phyloP scores from a whole-genome alignment of 53 echinoderm and acorn worm species.

The Paelopatides confundens region DNA sequence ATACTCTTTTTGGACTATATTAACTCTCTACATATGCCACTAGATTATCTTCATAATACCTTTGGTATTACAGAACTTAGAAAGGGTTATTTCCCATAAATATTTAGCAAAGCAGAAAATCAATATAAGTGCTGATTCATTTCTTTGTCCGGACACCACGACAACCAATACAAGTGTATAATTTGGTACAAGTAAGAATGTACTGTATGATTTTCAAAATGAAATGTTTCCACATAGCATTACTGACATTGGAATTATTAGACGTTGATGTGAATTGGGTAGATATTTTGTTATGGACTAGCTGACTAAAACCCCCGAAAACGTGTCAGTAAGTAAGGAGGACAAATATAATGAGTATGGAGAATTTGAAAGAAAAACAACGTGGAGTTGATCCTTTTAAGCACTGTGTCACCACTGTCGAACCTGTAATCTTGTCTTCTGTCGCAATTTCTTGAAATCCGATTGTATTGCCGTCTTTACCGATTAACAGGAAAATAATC shows the following conservation, averaged over 20 bases:
- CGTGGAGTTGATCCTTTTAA: not conserved
- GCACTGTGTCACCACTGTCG: constrained; percentile 34
- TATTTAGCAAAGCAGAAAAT: constrained; percentile 32
- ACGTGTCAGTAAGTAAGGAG: no score
- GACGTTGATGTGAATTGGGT: constrained; percentile 38
- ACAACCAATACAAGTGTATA: not conserved
- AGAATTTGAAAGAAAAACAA: not conserved
- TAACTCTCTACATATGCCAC: constrained; percentile 55
- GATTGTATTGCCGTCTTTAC: constrained; percentile 40
- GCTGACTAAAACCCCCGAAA: no score
- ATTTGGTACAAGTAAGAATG: constrained; percentile 40
- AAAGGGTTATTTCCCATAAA: constrained; percentile 56
- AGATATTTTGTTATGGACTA: no score
- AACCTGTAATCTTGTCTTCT: constrained; percentile 57
- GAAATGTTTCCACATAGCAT: constrained; percentile 51
- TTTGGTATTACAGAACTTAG: constrained; percentile 47
- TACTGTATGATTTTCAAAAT: constrained; percentile 39
- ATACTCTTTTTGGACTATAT: constrained; percentile 43
- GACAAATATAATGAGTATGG: no score
- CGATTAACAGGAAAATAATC: not conserved
- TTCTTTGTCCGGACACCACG: constrained; percentile 35
- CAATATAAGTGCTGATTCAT: constrained; percentile 3
- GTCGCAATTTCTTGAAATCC: constrained; percentile 39
- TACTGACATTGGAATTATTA: constrained; percentile 58
- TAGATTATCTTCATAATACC: constrained; percentile 30